These are phyloP conservation scores for Mamestra brassicae DNA, from an alignment of 2,888 invertebrate species.

Conservation along the genomic window DNA sequence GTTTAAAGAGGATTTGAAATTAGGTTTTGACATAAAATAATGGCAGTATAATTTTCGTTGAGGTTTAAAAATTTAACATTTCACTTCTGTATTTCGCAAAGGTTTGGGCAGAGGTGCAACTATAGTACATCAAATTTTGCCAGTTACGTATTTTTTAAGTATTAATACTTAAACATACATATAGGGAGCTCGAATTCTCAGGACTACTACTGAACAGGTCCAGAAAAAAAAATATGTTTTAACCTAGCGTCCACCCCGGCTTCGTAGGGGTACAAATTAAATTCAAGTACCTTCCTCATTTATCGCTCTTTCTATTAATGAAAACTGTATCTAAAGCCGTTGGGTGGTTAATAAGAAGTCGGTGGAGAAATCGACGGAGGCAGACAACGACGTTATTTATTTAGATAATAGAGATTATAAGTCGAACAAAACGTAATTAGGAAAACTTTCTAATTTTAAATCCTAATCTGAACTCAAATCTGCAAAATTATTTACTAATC, in stretches of 20 bases:
- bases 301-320: not conserved
- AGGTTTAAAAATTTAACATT: not conserved
- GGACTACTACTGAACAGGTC: too few relatives aligned
- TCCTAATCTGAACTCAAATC: constrained; percentile 14
- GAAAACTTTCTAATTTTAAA: not conserved
- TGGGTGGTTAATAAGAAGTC: not conserved
- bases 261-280: too few relatives aligned
- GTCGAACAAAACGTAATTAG: constrained; percentile 5
- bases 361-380: not conserved
- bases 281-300: too few relatives aligned
- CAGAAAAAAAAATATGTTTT: too few relatives aligned
- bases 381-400: not conserved
- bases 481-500: constrained; percentile 28
- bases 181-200: too few relatives aligned
- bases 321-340: not conserved
- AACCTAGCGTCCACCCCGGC: too few relatives aligned
- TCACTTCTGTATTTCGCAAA: not conserved
- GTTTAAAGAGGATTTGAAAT: constrained; percentile 11
- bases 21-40: not conserved
- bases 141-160: too few relatives aligned
- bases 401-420: not conserved
- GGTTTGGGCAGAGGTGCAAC: not conserved
- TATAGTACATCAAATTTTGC: too few relatives aligned
- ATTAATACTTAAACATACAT: too few relatives aligned
- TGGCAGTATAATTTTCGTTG: not conserved